These are phyloP conservation scores for Dicycla oo DNA, from an alignment of 2,888 invertebrate genomes.

Conservation along the genomic window DNA sequence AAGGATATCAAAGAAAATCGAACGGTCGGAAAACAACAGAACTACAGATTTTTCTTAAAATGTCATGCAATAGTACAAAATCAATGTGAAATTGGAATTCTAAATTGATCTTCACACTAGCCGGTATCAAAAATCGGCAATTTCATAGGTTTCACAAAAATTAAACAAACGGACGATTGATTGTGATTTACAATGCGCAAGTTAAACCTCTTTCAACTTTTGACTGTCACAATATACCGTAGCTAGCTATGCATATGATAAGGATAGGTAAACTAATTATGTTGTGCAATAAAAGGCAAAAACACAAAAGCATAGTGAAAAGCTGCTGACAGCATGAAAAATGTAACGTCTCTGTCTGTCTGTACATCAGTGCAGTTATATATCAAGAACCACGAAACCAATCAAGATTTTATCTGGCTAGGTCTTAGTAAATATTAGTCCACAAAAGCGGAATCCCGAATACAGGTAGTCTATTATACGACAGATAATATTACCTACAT, in stretches of 20 bases:
- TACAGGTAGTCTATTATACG: too few relatives aligned
- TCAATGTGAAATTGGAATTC: too few relatives aligned
- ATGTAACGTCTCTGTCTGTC: background rate
- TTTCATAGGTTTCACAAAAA: too few relatives aligned
- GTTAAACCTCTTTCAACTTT: background rate
- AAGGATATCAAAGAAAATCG: too few relatives aligned
- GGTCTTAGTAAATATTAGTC: too few relatives aligned
- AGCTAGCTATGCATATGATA: background rate
- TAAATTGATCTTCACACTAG: too few relatives aligned
- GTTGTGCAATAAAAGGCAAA: background rate
- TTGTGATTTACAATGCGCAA: background rate
- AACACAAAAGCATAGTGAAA: background rate
- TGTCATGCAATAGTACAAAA: too few relatives aligned
- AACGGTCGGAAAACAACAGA: too few relatives aligned
- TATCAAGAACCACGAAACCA: background rate
- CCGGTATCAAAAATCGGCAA: too few relatives aligned
- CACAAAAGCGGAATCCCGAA: too few relatives aligned
- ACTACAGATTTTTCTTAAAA: too few relatives aligned
- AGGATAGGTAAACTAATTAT: background rate
- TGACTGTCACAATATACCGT: background rate
- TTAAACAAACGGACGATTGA: slow-evolving; percentile 16
- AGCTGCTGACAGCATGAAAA: background rate
- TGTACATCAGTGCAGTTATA: background rate
- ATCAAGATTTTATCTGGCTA: background rate
- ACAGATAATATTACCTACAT: background rate